Evolutionary conservation across 2,113 vertebrate species (phyloP).

Genomic region (Rhinogobius similis): DNA sequence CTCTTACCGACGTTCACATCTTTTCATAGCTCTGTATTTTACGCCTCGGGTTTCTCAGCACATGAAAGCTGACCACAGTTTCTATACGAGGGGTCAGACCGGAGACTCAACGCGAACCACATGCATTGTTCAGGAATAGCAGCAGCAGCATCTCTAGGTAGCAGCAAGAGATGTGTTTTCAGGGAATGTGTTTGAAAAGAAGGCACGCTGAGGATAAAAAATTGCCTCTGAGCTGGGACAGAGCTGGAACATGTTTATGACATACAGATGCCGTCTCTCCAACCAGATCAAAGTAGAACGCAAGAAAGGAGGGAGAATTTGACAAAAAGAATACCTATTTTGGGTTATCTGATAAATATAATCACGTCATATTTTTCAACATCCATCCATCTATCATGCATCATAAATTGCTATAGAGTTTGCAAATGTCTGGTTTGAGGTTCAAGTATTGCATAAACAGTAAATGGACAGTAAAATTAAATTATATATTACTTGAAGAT

Average conservation of each 20-base stretch:
- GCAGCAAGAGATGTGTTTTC: slow-evolving; percentile 8
- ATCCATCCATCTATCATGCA: not conserved
- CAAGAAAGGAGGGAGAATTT: not conserved
- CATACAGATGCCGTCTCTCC: slow-evolving; percentile 55
- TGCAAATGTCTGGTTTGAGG: not conserved
- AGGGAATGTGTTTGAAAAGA: slow-evolving; percentile 2
- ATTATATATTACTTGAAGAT: too few relatives aligned
- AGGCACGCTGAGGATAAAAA: slow-evolving; percentile 44
- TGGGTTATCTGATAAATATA: not conserved
- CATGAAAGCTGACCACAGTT: slow-evolving; percentile 46
- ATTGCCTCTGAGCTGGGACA: slow-evolving; percentile 20
- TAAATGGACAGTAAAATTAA: too few relatives aligned
- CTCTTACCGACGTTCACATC: not conserved
- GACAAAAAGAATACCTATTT: not conserved
- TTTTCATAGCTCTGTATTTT: slow-evolving; percentile 5
- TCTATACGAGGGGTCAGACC: not conserved
- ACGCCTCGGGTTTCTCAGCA: not conserved
- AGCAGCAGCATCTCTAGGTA: not conserved
- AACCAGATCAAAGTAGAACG: slow-evolving; percentile 37
- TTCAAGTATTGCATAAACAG: too few relatives aligned
- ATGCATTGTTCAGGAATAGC: slow-evolving; percentile 32
- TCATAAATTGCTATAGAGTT: too few relatives aligned
- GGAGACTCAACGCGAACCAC: slow-evolving; percentile 44
- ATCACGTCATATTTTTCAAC: not conserved
- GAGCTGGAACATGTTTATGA: slow-evolving; percentile 43